Conservation (phyloP, 2,888 invertebrate genomes). For the Leptothorax acervorum region DNA sequence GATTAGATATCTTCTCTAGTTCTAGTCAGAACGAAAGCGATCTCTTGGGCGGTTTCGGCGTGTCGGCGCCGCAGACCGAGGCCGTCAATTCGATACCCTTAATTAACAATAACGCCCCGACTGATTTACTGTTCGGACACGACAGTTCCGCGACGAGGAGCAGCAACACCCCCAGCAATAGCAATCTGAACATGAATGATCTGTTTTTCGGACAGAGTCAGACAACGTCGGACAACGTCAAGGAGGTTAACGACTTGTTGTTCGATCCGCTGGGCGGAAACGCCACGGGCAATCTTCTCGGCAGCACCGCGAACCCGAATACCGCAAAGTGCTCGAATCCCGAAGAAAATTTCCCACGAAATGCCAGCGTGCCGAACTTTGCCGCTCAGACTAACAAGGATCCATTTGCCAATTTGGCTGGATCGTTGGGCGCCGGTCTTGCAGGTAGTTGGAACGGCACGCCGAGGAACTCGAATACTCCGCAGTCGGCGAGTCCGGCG, state of each 20-base stretch:
- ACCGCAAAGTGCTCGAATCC: conserved; percentile 60
- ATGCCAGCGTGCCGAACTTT: conserved; percentile 87
- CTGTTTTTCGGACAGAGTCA: conserved; percentile 76
- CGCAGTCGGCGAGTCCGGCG: conserved; percentile 83
- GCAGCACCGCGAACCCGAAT: conserved; percentile 79
- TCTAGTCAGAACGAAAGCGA: conserved; percentile 79
- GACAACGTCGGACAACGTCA: conserved; percentile 37
- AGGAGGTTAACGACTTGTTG: conserved; percentile 74
- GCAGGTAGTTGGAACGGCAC: conserved; percentile 84
- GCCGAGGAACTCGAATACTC: conserved; percentile 83
- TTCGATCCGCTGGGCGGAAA: conserved; percentile 81
- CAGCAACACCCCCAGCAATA: conserved; percentile 55
- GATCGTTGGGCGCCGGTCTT: conserved; percentile 81
- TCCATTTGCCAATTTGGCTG: conserved; percentile 91
- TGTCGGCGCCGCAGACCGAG: conserved; percentile 75
- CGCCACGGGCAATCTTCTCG: conserved; percentile 68
- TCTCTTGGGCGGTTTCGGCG: conserved; percentile 81
- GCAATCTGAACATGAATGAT: conserved; percentile 74
- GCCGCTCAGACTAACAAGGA: conserved; percentile 87
- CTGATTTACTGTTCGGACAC: conserved; percentile 78
- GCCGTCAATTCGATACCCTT: conserved; percentile 60
- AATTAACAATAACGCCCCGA: conserved; percentile 71
- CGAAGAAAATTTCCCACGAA: conserved; percentile 84
- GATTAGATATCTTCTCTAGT: conserved; percentile 82
- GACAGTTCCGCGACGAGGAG: conserved; percentile 63